A percentile compares a stretch with the other conserved stretches of the same genome.
Conservation (phyloP, 2,113 vertebrate species). For the Callospermophilus lateralis region DNA sequence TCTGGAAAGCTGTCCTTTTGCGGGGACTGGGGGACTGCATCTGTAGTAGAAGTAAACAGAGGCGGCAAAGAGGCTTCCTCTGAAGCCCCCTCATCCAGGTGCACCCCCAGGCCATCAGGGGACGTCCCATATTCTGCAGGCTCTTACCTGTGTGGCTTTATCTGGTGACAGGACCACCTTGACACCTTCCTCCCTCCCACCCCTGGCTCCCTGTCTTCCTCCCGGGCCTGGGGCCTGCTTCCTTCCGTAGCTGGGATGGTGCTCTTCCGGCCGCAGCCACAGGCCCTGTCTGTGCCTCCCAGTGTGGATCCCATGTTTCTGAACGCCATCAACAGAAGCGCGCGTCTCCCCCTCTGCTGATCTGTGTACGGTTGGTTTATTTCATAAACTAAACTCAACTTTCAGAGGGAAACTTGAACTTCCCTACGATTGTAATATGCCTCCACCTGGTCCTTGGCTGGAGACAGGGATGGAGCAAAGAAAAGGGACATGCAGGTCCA, state of each 20-base stretch:
- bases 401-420: not conserved
- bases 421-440: not conserved
- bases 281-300: not conserved
- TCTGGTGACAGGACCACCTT: not conserved
- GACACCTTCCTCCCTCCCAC: not conserved
- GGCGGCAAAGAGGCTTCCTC: not conserved
- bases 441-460: not conserved
- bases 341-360: not conserved
- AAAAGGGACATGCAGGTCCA: not conserved
- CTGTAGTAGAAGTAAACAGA: not conserved
- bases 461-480: not conserved
- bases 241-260: not conserved
- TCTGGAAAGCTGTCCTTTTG: not conserved
- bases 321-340: not conserved
- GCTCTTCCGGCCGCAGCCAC: not conserved
- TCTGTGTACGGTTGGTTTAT: not conserved
- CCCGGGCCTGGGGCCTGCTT: not conserved
- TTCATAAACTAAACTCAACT: not conserved
- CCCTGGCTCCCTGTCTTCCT: too few relatives aligned
- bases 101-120: not conserved
- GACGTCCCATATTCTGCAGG: not conserved
- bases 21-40: not conserved
- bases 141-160: not conserved
- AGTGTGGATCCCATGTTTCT: not conserved
- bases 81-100: not conserved